Base-by-base conservation (phyloP, 1,140 invertebrate genomes). In the Mactra quadrangularis region DNA sequence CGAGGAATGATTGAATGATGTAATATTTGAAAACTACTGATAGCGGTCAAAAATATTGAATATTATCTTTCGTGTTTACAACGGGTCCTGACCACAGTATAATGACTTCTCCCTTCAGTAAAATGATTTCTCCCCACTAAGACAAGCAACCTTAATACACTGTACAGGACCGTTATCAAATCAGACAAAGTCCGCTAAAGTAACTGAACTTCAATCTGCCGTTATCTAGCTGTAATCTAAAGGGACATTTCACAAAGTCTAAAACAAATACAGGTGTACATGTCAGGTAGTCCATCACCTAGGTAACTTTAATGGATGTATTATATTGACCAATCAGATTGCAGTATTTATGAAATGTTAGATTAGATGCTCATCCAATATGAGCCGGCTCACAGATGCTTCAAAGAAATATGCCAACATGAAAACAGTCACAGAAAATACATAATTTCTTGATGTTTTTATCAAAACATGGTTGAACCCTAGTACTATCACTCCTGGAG, bases 221-320 rank as follows among this genome's bases (percentile, higher is more conserved):
- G 62, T 52, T 82, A 82, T 82, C 79, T 31, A 3, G 41, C 33
- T 13, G 70, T 75, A 82, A 82, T 82, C 79, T 74, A 41, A n/a
- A 41, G 79, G 60, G 79, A 82, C 79, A 82, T 82, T 74, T 66
- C 52, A 62, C 52, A 82, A 81, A 82, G 68, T 68, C 68, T 64
- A 55, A 70, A 53, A 53, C 71, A 82, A 82, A 82, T 75, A 82
- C 70, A 82, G 79, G 79, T 82, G 79, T 74, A 57, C 53, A 66
- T 60, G 59, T 60, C 29, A 7, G 68, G 27, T 29, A 33, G 33
- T 25, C 79, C 3, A 55, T 82, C 70, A 60, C 79, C 70, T 55
- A 64, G 71, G 79, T 64, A 82, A 82, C 79, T 33, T 31, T 45
- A 76, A 76, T 64, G 74, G 57, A 53, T 25, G 47, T 60, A 31